Evolutionary conservation across 2,888 invertebrate genomes (phyloP).

Genomic region (Nesidiocoris tenuis): DNA sequence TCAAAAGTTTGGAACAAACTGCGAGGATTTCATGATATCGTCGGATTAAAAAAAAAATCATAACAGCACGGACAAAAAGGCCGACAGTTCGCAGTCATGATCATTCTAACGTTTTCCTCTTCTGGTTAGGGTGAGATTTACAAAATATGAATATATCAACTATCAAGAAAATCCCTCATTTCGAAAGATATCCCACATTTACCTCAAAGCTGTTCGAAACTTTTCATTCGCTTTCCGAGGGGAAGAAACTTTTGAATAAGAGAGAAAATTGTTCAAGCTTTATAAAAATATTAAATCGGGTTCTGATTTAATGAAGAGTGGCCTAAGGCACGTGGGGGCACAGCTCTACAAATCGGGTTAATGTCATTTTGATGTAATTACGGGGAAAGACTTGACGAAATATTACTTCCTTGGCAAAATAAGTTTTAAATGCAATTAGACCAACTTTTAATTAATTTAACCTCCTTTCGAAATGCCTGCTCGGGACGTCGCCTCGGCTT

Average conservation of each 20-base stretch:
- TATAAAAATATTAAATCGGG: not conserved
- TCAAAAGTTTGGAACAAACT: too few relatives aligned
- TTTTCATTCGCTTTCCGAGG: not conserved
- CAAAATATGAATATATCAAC: too few relatives aligned
- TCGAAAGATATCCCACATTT: too few relatives aligned
- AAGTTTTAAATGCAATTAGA: not conserved
- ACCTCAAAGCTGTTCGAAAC: too few relatives aligned
- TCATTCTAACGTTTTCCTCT: too few relatives aligned
- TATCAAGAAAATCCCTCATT: too few relatives aligned
- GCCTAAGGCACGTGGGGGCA: not conserved
- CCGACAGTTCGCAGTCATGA: too few relatives aligned
- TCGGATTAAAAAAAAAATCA: too few relatives aligned
- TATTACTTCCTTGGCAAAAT: not conserved
- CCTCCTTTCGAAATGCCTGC: not conserved
- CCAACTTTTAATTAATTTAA: not conserved
- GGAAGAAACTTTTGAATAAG: not conserved
- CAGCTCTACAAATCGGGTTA: not conserved
- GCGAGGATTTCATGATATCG: too few relatives aligned
- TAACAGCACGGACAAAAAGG: too few relatives aligned
- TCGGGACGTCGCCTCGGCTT: not conserved
- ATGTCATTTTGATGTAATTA: not conserved
- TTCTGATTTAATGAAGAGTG: not conserved
- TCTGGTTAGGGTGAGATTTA: too few relatives aligned
- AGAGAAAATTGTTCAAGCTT: not conserved
- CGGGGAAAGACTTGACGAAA: not conserved